These are phyloP conservation scores for Ryuthela nishihirai DNA, from an alignment of 2,888 invertebrate species.

Conservation along the genomic window DNA sequence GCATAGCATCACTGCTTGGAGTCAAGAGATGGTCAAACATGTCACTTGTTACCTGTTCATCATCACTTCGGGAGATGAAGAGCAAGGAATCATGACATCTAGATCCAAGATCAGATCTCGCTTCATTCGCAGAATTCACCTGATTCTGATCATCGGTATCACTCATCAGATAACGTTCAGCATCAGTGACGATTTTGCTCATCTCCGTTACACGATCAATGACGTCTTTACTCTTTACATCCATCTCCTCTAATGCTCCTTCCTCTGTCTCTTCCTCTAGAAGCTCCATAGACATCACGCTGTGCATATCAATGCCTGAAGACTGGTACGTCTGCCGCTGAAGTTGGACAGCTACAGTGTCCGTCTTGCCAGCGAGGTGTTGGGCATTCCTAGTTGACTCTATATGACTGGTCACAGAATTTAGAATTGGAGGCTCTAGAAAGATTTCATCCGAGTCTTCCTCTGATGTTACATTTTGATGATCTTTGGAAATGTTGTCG, in stretches of 20 bases:
- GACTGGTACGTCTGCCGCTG: constrained; percentile 1
- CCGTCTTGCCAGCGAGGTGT: neutral
- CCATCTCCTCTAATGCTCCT: constrained; percentile 14
- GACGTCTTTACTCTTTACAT: constrained; percentile 62
- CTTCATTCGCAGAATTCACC: constrained; percentile 44
- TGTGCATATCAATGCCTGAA: constrained; percentile 63
- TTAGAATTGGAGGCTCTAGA: too few species aligned
- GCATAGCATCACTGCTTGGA: constrained; percentile 29
- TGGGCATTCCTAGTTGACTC: too few species aligned
- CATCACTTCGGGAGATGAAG: constrained; percentile 57
- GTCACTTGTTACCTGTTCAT: constrained; percentile 10
- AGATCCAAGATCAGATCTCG: constrained; percentile 56
- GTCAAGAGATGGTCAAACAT: constrained; percentile 4
- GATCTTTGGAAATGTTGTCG: too few species aligned
- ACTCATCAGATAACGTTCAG: constrained; percentile 63
- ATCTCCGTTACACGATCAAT: constrained; percentile 72
- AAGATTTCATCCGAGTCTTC: too few species aligned
- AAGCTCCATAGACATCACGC: constrained; percentile 70
- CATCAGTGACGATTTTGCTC: constrained; percentile 75
- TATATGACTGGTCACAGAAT: too few species aligned
- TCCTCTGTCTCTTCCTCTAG: constrained; percentile 55
- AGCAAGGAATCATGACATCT: constrained; percentile 79
- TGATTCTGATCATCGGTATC: constrained; percentile 40
- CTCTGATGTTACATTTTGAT: neutral
- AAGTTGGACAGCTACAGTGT: neutral